Percentiles rank a stretch among this genome's conserved stretches.
These are phyloP conservation scores for Callaeas wilsoni DNA, from an alignment of 2,113 vertebrate genomes.

Conservation along the genomic window DNA sequence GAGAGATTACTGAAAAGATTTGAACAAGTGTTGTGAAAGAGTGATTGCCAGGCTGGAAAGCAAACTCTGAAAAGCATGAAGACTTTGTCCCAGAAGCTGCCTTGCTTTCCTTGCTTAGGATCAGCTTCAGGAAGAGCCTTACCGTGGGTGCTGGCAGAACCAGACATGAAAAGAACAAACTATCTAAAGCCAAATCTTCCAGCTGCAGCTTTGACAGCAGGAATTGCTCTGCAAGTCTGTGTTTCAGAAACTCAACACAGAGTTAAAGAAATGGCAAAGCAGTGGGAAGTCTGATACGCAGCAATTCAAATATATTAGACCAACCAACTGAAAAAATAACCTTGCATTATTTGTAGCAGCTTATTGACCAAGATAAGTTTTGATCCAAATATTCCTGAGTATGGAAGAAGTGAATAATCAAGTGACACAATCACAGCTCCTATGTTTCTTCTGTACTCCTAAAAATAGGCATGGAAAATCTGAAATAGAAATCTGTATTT, in stretches of 20 bases:
- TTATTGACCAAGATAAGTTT: not conserved
- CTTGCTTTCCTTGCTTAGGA: conserved; percentile 6
- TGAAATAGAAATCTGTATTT: not conserved
- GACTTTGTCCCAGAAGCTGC: conserved; percentile 9
- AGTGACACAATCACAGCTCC: not conserved
- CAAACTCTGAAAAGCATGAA: not conserved
- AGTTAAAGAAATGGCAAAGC: not conserved
- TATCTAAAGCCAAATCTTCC: not conserved
- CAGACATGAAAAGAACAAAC: not conserved
- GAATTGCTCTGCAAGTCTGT: not conserved
- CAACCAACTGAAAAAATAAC: not conserved
- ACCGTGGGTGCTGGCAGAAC: not conserved
- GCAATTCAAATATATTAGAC: not conserved
- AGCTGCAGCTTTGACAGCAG: conserved; percentile 2
- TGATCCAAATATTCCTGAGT: not conserved
- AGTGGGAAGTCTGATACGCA: not conserved
- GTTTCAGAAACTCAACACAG: not conserved
- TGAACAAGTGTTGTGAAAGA: not conserved
- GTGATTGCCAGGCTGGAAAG: conserved; percentile 21
- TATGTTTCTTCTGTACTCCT: not conserved
- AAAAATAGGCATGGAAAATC: not conserved
- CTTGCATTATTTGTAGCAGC: not conserved
- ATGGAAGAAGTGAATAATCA: not conserved
- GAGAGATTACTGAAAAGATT: conserved; percentile 20
- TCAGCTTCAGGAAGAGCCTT: not conserved